These are phyloP conservation scores for Daubentonia madagascariensis DNA, from an alignment of 2,113 vertebrate genomes.

Conservation along the genomic window DNA sequence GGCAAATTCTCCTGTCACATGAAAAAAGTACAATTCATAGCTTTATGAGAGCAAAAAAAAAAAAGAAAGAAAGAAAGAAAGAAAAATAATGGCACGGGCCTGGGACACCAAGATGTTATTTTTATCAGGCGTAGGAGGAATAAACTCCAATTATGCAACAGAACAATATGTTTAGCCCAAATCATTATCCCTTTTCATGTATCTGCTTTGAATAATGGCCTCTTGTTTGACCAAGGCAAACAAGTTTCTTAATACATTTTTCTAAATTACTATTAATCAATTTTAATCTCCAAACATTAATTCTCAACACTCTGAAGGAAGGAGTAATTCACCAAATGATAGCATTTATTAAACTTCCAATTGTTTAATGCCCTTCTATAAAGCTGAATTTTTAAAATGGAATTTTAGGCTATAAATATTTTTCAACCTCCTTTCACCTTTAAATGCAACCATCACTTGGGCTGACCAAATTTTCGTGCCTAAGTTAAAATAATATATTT, in stretches of 20 bases:
- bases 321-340: conserved; percentile 7
- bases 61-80: conserved; percentile 22
- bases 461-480: not conserved
- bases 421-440: conserved; percentile 9
- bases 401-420: conserved; percentile 30
- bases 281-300: conserved; percentile 27
- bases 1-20: not conserved
- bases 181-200: not conserved
- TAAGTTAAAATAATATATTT: not conserved
- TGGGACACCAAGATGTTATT: conserved; percentile 3
- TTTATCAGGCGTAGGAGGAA: conserved; percentile 30
- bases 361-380: not conserved
- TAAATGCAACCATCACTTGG: not conserved
- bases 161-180: conserved; percentile 16
- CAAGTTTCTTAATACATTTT: conserved; percentile 41
- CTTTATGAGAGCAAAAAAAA: not conserved
- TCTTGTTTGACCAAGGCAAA: not conserved
- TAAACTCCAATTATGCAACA: conserved; percentile 41
- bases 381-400: not conserved
- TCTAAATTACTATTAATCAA: conserved; percentile 51
- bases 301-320: not conserved
- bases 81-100: not conserved
- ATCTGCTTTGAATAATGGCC: conserved; percentile 11
- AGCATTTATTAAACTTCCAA: conserved; percentile 30
- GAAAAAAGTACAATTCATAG: not conserved